Evolutionary conservation across 2,888 invertebrate genomes (phyloP).

Genomic region (Clanis bilineata): DNA sequence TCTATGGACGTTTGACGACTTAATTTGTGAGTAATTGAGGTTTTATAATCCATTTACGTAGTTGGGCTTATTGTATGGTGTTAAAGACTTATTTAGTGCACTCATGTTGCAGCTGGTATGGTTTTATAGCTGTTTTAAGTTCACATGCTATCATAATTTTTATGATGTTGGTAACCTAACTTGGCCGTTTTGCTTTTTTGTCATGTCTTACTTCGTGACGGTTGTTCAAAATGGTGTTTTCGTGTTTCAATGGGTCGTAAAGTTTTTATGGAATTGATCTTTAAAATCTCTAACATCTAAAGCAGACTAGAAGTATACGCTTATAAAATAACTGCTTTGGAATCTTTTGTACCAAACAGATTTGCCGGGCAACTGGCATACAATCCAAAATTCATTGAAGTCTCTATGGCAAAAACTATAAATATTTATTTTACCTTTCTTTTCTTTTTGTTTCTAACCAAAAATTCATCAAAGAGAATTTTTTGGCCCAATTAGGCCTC

Average conservation of each 20-base stretch:
- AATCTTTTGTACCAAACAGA: too few relatives aligned
- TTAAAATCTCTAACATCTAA: not conserved
- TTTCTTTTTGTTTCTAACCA: not conserved
- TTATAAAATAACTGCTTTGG: not conserved
- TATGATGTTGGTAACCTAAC: not conserved
- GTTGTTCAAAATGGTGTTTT: not conserved
- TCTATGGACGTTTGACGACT: slow-evolving; percentile 34
- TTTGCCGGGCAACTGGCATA: too few relatives aligned
- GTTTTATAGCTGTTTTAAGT: not conserved
- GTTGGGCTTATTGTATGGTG: not conserved
- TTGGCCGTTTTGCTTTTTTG: not conserved
- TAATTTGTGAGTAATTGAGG: slow-evolving; percentile 23
- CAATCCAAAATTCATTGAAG: too few relatives aligned
- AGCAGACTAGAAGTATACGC: too few relatives aligned
- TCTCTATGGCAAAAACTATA: too few relatives aligned
- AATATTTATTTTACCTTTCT: too few relatives aligned
- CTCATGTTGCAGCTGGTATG: not conserved
- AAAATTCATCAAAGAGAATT: not conserved
- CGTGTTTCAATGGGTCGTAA: not conserved
- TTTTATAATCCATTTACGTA: slow-evolving; percentile 12
- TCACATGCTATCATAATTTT: not conserved
- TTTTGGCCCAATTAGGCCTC: not conserved
- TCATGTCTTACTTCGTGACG: not conserved
- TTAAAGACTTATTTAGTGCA: not conserved
- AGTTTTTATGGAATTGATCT: not conserved